These are phyloP conservation scores for Oophaga sylvatica DNA, from an alignment of 2,797 vertebrate species.

Conservation along the genomic window DNA sequence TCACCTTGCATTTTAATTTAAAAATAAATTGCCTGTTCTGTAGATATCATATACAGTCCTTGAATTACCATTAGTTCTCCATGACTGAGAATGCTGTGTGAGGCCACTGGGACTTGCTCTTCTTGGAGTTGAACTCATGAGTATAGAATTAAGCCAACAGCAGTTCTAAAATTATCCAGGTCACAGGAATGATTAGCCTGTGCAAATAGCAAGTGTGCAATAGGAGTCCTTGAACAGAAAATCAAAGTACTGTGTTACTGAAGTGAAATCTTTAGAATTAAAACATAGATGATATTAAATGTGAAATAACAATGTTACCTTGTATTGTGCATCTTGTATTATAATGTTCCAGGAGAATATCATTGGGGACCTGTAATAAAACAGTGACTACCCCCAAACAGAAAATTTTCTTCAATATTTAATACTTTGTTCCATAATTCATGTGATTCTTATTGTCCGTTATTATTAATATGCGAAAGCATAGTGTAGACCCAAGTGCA, in stretches of 20 bases:
- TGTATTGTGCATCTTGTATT: not conserved
- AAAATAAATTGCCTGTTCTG: slow-evolving; percentile 46
- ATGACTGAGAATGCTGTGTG: slow-evolving; percentile 33
- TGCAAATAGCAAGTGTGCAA: slow-evolving; percentile 36
- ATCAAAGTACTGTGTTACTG: slow-evolving; percentile 12
- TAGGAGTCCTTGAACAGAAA: slow-evolving; percentile 17
- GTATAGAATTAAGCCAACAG: slow-evolving; percentile 16
- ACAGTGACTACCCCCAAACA: not conserved
- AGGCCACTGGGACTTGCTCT: slow-evolving; percentile 25
- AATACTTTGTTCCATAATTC: slow-evolving; percentile 31
- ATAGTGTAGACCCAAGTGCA: not conserved
- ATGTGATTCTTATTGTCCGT: slow-evolving; percentile 10
- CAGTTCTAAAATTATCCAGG: slow-evolving; percentile 36
- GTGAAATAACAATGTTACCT: not conserved
- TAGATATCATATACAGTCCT: slow-evolving; percentile 36
- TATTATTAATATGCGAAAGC: slow-evolving; percentile 34
- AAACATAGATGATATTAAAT: not conserved
- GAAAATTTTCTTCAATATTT: slow-evolving; percentile 23
- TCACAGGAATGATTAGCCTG: slow-evolving; percentile 42
- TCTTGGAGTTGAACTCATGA: slow-evolving; percentile 21
- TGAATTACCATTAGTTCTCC: slow-evolving; percentile 46
- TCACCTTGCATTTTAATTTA: slow-evolving; percentile 42
- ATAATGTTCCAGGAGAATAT: not conserved
- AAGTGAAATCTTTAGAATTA: slow-evolving; percentile 1
- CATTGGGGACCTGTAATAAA: slow-evolving; percentile 10